Base-by-base conservation (phyloP, 2,797 vertebrate genomes). In the Pempheris klunzingeri region DNA sequence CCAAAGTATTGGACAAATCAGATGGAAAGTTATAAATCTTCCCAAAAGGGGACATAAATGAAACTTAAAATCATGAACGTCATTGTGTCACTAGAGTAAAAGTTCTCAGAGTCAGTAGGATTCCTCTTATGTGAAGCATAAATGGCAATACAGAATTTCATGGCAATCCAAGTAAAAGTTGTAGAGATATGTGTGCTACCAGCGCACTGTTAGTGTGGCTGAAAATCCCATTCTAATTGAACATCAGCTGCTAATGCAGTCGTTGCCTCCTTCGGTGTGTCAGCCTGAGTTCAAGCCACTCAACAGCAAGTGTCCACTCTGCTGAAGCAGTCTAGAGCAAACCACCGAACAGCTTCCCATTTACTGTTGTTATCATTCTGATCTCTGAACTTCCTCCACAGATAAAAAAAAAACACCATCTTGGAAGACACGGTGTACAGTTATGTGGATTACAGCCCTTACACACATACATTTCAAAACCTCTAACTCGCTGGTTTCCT, bases 391-490 rank as follows among this genome's bases (percentile, higher is more conserved):
- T 59, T 44, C 71, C 65, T 28, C 10, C 6, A 4, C 46, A 59
- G 30, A 64, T n/a, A 5, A 62, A 79, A 36, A 32, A 9, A 65
- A 13, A 32, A 4, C 15, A 39, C 5, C 39, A 32, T 14, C 30
- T 22, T 5, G 15, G 8, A 20, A 59, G 18, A 54, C 2, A 18
- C 11, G 50, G 15, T 15, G 20, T 9, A 44, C n/a, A 34, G 3
- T 14, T 43, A 2, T 74, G 30, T n/a, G n/a, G 30, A 8, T 18
- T 39, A 18, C 14, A 60, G 47, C 55, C 5, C 9, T 12, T n/a
- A n/a, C n/a, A n/a, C 54, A 38, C 7, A 65, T 32, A 34, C 10
- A 65, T 64, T 57, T 81, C 6, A 24, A 47, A 74, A 50, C 12
- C 22, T 60, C 2, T 47, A 32, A 58, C 24, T 38, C 22, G 38